phyloP scores from a whole-genome alignment of 2,888 invertebrate species.

The Sarcophaga rosellei region DNA sequence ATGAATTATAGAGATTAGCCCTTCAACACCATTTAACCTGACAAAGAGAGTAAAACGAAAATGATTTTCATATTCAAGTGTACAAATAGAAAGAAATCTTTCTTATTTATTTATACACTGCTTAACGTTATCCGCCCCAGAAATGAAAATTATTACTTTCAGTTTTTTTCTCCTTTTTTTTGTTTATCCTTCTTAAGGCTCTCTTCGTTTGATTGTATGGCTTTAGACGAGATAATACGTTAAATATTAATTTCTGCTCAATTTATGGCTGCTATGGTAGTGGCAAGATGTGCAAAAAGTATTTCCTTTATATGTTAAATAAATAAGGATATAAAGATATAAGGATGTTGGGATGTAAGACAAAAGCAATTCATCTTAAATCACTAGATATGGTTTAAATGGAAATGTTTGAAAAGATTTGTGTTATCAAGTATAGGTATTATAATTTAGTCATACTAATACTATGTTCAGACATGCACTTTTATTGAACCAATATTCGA shows the following conservation, averaged over 20 bases:
- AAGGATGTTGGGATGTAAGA: too few relatives aligned
- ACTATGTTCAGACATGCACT: too few relatives aligned
- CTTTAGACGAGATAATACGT: constrained; percentile 21
- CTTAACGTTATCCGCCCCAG: constrained; percentile 41
- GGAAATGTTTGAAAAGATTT: too few relatives aligned
- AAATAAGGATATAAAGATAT: too few relatives aligned
- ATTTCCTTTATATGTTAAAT: too few relatives aligned
- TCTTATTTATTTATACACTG: constrained; percentile 46
- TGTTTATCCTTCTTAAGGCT: too few relatives aligned
- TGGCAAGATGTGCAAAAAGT: constrained; percentile 15
- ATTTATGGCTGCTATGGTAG: neutral
- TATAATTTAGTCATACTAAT: too few relatives aligned
- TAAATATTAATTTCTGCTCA: constrained; percentile 41
- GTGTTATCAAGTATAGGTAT: too few relatives aligned
- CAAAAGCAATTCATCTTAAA: too few relatives aligned
- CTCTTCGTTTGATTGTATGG: too few relatives aligned
- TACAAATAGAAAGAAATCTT: constrained; percentile 14
- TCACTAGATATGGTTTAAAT: too few relatives aligned
- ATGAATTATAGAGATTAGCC: constrained; percentile 19
- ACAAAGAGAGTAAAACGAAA: constrained; percentile 37
- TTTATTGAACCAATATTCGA: too few relatives aligned
- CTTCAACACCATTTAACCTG: constrained; percentile 46
- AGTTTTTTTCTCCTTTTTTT: constrained; percentile 2
- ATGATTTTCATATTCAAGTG: constrained; percentile 53
- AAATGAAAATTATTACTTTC: constrained; percentile 54